Evolutionary conservation across 2,113 vertebrate species (phyloP).

Genomic region (Polyodon spathula): DNA sequence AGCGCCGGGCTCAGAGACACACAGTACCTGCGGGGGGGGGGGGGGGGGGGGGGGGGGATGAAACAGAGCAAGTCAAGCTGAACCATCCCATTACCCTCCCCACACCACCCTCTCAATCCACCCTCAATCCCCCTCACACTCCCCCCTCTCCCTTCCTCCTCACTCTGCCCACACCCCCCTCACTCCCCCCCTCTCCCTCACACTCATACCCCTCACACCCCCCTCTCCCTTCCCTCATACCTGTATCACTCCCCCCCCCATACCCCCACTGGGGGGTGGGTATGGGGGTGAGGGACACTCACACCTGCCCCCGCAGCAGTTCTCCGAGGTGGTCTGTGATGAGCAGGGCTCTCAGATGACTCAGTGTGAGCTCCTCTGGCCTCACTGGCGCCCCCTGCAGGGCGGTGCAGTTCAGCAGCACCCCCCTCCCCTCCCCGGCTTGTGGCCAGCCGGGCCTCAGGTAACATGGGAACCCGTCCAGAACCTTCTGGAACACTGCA

Average conservation of each 20-base stretch:
- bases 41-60: too few species aligned
- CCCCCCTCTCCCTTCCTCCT: too few species aligned
- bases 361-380: constrained; percentile 50
- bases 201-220: too few species aligned
- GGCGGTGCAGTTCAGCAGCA: constrained; percentile 73
- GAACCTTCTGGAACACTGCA: constrained; percentile 59
- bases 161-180: too few species aligned
- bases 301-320: constrained; percentile 69
- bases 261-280: too few species aligned
- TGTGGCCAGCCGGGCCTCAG: constrained; percentile 34
- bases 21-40: constrained; percentile 40
- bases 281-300: too few species aligned
- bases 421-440: constrained; percentile 23
- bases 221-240: too few species aligned
- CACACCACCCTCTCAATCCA: too few species aligned
- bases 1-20: constrained; percentile 62
- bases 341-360: constrained; percentile 73
- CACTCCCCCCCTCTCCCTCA: not conserved
- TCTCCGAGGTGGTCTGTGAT: constrained; percentile 76
- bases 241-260: too few species aligned
- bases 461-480: constrained; percentile 40
- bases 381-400: constrained; percentile 44
- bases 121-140: too few species aligned
- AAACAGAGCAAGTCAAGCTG: too few species aligned
- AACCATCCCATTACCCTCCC: fast-evolving